Base-by-base conservation (phyloP, 2,113 vertebrate genomes). In the Pavo muticus region DNA sequence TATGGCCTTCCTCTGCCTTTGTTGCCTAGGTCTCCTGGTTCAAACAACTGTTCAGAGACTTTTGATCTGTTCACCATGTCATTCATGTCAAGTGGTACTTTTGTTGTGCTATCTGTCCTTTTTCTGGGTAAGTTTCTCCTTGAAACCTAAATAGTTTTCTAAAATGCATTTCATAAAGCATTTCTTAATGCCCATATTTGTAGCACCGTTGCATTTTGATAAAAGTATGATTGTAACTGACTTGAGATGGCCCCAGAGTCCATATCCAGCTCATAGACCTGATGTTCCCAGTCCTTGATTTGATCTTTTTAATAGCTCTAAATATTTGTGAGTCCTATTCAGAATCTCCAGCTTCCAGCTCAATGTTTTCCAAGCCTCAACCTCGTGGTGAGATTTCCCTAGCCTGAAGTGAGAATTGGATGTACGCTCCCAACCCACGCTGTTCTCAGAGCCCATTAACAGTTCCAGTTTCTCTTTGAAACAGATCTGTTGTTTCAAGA, bases 351-450 rank as follows among this genome's bases (percentile, higher is more conserved):
- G 11, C 64, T 86, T 71, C 39, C 52, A 77, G 47, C 10, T 73
- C 79, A 87, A 54, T 81, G 61, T 65, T 95, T 95, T 91, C 57
- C 61, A 91, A 94, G 69, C 39, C 29, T 37, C 16, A 65, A 65
- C 39, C 76, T 95, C 45, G 40, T 54, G 70, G 90, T 45, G 44
- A 84, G 82, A 65, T 84, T 79, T 91, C 84, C 8, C n/a, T 42
- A 6, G 65, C 76, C 90, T 65, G 16, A 75, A 77, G 79, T 32
- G 72, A 75, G 76, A 78, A 68, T 30, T 17, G 57, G 69, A 76
- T 37, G 42, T 44, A n/a, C 3, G 0, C 54, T 75, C 67, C 47
- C 85, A 81, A 59, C 82, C 69, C 67, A 52, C 83, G 35, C 83
- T 59, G 0, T 81, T 91, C 84, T 81, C 85, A 75, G 78, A 92